Conservation (phyloP, 2,113 vertebrate species). For the Petromus typicus region DNA sequence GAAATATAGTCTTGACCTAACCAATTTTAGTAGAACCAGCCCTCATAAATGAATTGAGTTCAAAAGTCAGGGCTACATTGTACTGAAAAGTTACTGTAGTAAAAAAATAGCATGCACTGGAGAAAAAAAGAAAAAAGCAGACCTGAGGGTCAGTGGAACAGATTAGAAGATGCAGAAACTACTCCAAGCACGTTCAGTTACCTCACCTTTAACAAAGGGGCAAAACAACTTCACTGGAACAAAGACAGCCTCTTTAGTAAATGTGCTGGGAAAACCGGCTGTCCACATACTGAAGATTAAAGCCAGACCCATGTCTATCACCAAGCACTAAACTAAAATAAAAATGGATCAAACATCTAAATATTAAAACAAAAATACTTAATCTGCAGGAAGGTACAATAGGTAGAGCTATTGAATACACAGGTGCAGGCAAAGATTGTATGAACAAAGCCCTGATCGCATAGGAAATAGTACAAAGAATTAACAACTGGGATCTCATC, state of each 20-base stretch:
- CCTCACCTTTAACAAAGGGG: neutral
- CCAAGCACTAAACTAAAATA: neutral
- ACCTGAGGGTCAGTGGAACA: neutral
- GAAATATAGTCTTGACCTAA: no score
- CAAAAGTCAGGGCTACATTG: no score
- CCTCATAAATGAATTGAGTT: no score
- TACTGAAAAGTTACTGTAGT: neutral
- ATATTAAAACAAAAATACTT: neutral
- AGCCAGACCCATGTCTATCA: neutral
- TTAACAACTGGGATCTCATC: no score
- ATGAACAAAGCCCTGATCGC: no score
- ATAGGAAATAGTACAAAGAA: no score
- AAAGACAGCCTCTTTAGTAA: neutral
- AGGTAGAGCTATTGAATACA: neutral
- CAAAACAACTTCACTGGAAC: neutral
- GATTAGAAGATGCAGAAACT: neutral
- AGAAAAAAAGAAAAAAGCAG: no score
- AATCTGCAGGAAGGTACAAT: neutral
- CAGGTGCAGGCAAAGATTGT: neutral
- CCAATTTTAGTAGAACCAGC: no score
- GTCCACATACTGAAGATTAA: neutral
- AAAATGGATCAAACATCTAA: neutral
- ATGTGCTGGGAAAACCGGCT: neutral
- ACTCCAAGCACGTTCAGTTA: neutral
- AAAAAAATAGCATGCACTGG: neutral